These are phyloP conservation scores for Hypomecis atomaria DNA, from an alignment of 2,888 invertebrate genomes.

Conservation along the genomic window DNA sequence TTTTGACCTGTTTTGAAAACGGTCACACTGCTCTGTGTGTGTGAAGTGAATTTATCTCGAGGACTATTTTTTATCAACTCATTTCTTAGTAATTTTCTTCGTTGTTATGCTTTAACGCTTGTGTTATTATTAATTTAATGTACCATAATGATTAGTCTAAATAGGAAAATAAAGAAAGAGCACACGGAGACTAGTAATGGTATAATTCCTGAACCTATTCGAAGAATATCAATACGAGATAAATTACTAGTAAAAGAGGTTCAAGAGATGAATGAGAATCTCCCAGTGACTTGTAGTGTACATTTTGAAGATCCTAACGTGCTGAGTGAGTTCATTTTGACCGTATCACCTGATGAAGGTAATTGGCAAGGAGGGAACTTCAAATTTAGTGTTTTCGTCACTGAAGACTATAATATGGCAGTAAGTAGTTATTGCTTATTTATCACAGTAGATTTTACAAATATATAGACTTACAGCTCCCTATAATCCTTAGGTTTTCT, in stretches of 20 bases:
- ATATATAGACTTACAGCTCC: too few species aligned
- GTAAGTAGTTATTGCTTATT: slow-evolving; percentile 83
- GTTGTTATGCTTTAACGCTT: slow-evolving; percentile 54
- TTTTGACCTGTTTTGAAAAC: too few species aligned
- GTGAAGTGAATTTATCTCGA: too few species aligned
- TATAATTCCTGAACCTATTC: slow-evolving; percentile 67
- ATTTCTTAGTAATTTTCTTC: slow-evolving; percentile 34
- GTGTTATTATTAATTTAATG: slow-evolving; percentile 38
- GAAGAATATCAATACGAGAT: slow-evolving; percentile 91
- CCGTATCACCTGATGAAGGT: slow-evolving; percentile 93
- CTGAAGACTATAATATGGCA: slow-evolving; percentile 98
- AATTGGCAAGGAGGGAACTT: slow-evolving; percentile 95
- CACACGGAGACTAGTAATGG: slow-evolving; percentile 74
- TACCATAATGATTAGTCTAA: slow-evolving; percentile 88
- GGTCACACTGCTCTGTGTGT: too few species aligned
- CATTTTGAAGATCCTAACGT: slow-evolving; percentile 93
- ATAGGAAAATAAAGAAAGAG: slow-evolving; percentile 89
- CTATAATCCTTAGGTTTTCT: too few species aligned
- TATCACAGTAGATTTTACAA: too few species aligned
- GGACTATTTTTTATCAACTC: slow-evolving; percentile 12
- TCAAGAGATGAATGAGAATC: slow-evolving; percentile 93
- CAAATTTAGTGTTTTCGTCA: slow-evolving; percentile 93
- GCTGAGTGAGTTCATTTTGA: slow-evolving; percentile 91
- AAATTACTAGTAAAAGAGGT: slow-evolving; percentile 92
- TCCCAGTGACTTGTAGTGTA: slow-evolving; percentile 92